Evolutionary conservation across 2,888 invertebrate genomes (phyloP), one percentile per base, ranked within the genome.

Genomic region (Gastracanthus pulcherrimus): DNA sequence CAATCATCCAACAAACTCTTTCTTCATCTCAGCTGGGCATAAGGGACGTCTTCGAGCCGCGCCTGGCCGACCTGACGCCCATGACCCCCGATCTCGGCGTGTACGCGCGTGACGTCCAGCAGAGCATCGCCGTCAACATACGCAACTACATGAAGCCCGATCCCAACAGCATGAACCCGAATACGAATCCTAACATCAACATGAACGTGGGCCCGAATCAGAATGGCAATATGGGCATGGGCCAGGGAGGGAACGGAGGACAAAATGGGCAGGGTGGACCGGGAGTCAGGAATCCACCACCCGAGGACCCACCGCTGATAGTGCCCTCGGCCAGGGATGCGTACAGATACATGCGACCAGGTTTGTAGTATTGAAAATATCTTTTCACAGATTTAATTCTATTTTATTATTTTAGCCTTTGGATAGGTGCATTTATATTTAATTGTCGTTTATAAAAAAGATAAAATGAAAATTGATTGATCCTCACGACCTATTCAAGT

Each of bases 21-120:
- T n/a, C 13, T 19, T 60, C 5, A 0, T 90, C 89, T 72, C 92
- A 97, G 97, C 91, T 97, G 86, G 96, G 96, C 51, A 94, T 97
- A 84, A 92, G 94, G 84, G 95, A 96, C 88, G 95, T 96, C 64
- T 97, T 97, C 89, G 96, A 97, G 90, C 96, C 97, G 2, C 93
- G 95, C 80, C 94, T 95, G 83, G 95, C 95, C 3, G 96, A 97
- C 92, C 95, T 97, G 88, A 94, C 95, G 23, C 94, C 94, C 79
- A 96, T 97, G 96, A 96, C 97, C 38, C 93, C 93, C 26, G 95
- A 96, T 88, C 92, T 93, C n/a, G 94, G 95, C 51, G 94, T 96
- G 80, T 97, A 96, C 88, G 96, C 96, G 45, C 94, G 96, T 77
- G 96, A 96, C 90, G 95, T 97, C 86, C 96, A 97, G 91, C 97